Conservation (phyloP, 2,797 vertebrate species). For the Stomatorhinus walkeri region DNA sequence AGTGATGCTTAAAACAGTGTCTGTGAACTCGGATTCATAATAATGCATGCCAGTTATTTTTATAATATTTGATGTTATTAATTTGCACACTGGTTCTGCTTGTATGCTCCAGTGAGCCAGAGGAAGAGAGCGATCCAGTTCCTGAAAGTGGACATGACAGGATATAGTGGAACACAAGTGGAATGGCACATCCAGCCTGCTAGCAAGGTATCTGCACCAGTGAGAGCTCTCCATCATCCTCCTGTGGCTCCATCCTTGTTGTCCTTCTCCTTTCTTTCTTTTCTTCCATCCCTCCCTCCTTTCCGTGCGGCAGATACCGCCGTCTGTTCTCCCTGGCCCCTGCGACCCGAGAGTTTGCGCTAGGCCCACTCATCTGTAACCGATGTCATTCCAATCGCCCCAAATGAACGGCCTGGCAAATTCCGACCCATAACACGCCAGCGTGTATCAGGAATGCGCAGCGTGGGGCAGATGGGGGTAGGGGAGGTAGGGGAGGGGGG, state of each 20-base stretch:
- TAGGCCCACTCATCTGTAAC: conserved; percentile 79
- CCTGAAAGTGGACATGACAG: not conserved
- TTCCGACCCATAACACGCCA: conserved; percentile 83
- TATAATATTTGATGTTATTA: not conserved
- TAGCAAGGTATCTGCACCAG: not conserved
- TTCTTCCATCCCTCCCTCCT: conserved; percentile 24
- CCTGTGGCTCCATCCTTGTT: not conserved
- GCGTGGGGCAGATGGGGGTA: conserved; percentile 43
- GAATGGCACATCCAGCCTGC: not conserved
- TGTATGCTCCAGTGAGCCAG: not conserved
- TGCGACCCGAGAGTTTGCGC: conserved; percentile 76
- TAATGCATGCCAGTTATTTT: not conserved
- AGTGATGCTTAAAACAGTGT: not conserved
- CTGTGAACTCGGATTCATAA: not conserved
- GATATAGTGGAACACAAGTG: not conserved
- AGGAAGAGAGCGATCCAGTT: not conserved
- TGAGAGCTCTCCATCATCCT: not conserved
- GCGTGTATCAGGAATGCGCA: conserved; percentile 71
- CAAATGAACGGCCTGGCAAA: conserved; percentile 92
- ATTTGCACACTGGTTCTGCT: not conserved
- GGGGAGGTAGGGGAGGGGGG: not conserved
- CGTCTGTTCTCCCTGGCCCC: conserved; percentile 84
- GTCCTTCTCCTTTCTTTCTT: not conserved
- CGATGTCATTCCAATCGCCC: conserved; percentile 81
- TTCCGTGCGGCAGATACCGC: conserved; percentile 79